These are phyloP conservation scores for Platycheirus albimanus DNA, from an alignment of 2,888 invertebrate species.

Conservation along the genomic window DNA sequence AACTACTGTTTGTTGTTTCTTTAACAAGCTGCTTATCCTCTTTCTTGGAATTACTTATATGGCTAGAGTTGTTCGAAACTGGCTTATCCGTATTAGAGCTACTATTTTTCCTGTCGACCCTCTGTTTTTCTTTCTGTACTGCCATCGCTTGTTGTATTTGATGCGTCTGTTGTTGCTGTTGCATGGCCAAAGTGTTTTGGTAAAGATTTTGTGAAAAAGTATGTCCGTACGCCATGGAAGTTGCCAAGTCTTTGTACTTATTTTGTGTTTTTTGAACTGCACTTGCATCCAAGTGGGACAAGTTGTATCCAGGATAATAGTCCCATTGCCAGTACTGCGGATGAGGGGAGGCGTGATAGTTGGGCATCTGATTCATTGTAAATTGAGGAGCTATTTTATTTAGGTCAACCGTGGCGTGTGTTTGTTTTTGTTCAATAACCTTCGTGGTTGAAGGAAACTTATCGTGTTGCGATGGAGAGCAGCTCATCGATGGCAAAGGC, in stretches of 20 bases:
- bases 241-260: constrained; percentile 83
- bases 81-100: constrained; percentile 75
- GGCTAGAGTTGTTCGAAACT: constrained; percentile 48
- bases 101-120: constrained; percentile 78
- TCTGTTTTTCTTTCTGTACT: constrained; percentile 79
- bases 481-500: constrained; percentile 53
- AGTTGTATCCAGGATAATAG: constrained; percentile 85
- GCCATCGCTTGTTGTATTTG: constrained; percentile 78
- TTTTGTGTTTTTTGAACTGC: constrained; percentile 86
- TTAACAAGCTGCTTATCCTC: constrained; percentile 77
- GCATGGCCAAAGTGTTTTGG: constrained; percentile 81
- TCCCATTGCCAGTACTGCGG: constrained; percentile 87
- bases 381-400: constrained; percentile 86
- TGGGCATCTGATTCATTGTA: constrained; percentile 86
- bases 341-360: constrained; percentile 85
- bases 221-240: constrained; percentile 81
- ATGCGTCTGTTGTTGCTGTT: constrained; percentile 80
- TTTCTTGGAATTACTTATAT: constrained; percentile 77
- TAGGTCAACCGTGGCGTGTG: constrained; percentile 82
- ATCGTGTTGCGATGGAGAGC: constrained; percentile 66
- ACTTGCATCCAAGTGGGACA: constrained; percentile 84
- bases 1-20: constrained; percentile 53
- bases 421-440: constrained; percentile 72
- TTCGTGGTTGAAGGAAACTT: constrained; percentile 57
- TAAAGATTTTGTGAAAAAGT: constrained; percentile 82